Conservation (phyloP, 2,113 vertebrate species). For the Phalacrocorax brasilianus region DNA sequence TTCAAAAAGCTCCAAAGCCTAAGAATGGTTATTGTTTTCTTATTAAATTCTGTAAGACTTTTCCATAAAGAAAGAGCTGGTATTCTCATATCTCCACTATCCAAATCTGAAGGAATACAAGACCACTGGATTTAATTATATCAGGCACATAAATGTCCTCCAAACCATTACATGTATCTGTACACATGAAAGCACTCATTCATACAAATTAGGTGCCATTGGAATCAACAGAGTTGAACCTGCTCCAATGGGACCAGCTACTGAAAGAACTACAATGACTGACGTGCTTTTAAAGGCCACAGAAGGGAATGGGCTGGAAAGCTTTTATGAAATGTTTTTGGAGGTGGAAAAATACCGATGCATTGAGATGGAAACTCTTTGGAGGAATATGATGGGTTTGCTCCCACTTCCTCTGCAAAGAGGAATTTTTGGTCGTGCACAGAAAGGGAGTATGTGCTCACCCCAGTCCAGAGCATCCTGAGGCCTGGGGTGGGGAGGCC, state of each 20-base stretch:
- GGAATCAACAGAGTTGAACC: background rate
- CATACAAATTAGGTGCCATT: conserved; percentile 3
- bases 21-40: conserved; percentile 60
- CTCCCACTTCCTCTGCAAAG: background rate
- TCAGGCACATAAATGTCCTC: conserved; percentile 16
- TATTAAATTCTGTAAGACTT: conserved; percentile 41
- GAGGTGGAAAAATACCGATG: background rate
- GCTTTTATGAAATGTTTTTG: background rate
- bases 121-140: conserved; percentile 48
- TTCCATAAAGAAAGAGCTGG: conserved; percentile 37
- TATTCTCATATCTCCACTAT: conserved; percentile 19
- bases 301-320: background rate
- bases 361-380: background rate
- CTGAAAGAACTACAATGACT: background rate
- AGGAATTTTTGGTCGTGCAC: background rate
- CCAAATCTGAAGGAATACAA: conserved; percentile 11
- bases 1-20: conserved; percentile 34
- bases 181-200: conserved; percentile 2
- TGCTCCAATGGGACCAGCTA: background rate
- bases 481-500: background rate
- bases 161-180: conserved; percentile 15
- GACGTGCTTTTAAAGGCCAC: background rate
- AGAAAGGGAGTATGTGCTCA: background rate
- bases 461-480: background rate
- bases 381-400: background rate